These are phyloP conservation scores for Cyanocitta stelleri DNA, from an alignment of 2,113 vertebrate species.

Conservation along the genomic window DNA sequence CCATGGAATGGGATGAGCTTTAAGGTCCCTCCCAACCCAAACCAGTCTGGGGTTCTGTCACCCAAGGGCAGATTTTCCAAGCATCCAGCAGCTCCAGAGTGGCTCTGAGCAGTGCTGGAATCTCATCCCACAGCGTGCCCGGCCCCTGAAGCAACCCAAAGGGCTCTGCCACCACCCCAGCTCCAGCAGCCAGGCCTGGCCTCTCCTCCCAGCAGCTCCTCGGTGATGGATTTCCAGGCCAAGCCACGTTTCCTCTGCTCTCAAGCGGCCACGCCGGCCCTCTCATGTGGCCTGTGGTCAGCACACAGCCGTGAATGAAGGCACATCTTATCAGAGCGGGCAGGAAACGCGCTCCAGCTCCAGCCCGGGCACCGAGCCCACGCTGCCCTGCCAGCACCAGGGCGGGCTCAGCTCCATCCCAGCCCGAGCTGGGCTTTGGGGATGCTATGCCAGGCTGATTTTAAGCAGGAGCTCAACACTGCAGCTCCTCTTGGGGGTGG, in stretches of 20 bases:
- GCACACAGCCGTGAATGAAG: not conserved
- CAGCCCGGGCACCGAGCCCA: not conserved
- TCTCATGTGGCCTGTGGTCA: slow-evolving; percentile 4
- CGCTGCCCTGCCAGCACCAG: not conserved
- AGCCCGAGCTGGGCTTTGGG: not conserved
- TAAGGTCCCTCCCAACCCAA: not conserved
- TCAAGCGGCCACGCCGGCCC: not conserved
- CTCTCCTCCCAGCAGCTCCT: not conserved
- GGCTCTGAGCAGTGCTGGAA: not conserved
- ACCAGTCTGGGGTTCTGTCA: not conserved
- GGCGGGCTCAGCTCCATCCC: not conserved
- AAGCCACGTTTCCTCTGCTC: slow-evolving; percentile 8
- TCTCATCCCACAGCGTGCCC: fast-evolving
- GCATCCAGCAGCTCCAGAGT: not conserved
- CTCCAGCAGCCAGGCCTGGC: not conserved
- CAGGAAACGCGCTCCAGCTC: not conserved
- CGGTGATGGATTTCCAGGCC: not conserved
- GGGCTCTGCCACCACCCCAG: not conserved
- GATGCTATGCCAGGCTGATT: not conserved
- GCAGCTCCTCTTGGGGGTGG: not conserved
- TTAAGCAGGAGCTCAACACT: fast-evolving
- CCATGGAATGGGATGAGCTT: not conserved
- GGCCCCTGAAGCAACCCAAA: not conserved
- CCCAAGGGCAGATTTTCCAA: fast-evolving
- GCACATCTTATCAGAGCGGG: not conserved